Evolutionary conservation across 2,888 invertebrate species (phyloP), one percentile per base, ranked within the genome.

Genomic region (Uropetala carovei): DNA sequence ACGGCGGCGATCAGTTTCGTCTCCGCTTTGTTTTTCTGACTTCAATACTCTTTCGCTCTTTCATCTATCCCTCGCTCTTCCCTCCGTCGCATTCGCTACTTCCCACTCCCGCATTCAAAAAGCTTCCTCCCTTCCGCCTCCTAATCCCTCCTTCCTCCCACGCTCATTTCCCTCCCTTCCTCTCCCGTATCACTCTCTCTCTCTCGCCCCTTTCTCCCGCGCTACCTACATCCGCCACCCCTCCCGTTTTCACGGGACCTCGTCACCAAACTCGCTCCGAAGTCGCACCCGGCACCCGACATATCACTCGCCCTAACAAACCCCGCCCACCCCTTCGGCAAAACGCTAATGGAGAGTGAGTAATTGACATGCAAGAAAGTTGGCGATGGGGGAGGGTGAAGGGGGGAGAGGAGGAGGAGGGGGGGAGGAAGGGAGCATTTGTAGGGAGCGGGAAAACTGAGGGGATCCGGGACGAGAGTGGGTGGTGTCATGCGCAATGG

Each of bases 301-400:
- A 68, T 68, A 89, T 89, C 89, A 64, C 68, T 89, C 64, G 13
- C 89, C 75, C 75, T 13, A 27, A 27, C 22, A 22, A 30, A 64
- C 89, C 43, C 64, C 89, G 89, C 89, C 89, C 89, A 18, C n/a
- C 64, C 89, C 89, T 56, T 60, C 89, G 89, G 89, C 89, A n/a
- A 60, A 60, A 43, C 89, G 89, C 64, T 89, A 89, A 89, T 89
- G 89, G 89, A 89, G 89, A 58, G 89, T 64, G 89, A 89, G 89
- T 89, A 89, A 89, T 89, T 89, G 89, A n/a, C 89, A 89, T 89
- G 89, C 43, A 89, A 89, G 89, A 89, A 68, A 89, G 89, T 89
- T 43, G 64, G 64, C 2, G 57, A 10, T 11, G 84, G 18, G n/a
- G 57, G n/a, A 18, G 27, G 82, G 30, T 27, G 11, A 57, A 43